Evolutionary conservation across 2,797 vertebrate species (phyloP), one percentile per base, ranked within the genome.

Genomic region (Platyrinchus mystaceus): DNA sequence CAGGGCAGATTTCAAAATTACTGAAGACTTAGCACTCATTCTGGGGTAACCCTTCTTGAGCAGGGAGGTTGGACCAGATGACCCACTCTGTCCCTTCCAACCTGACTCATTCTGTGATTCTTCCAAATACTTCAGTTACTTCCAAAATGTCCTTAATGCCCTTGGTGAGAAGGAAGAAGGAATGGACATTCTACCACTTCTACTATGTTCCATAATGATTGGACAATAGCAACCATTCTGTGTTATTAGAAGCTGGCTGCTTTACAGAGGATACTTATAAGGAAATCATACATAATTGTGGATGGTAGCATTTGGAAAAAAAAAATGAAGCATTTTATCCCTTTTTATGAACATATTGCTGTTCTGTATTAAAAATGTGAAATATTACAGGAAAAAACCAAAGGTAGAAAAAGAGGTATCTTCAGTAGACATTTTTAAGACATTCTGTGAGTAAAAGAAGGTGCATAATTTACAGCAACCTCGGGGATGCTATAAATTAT

Each of bases 401-500:
- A 26, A 73, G 73, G 80, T 76, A 41, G 62, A 66, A 94, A 56
- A 88, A 46, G 32, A 39, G 7, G 8, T 44, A 39, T 87, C 34
- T 92, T 82, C 74, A 76, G 37, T 1, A 93, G 84, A 84, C 46
- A 64, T 77, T 87, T 89, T 47, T 76, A 93, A 94, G 64, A 89
- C 49, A 69, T 67, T 64, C 50, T 74, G 52, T 59, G 74, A 92
- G 92, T 89, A 93, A 95, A 94, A 91, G 62, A 94, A 82, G 67
- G 69, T 60, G 68, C 70, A 93, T 92, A 94, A 96, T 94, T 89
- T 84, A 79, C 78, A 87, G 37, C 34, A 70, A 86, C 94, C 67
- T 70, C 59, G 36, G 93, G 92, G 74, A 87, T 73, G 81, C 68
- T 92, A 87, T 94, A 94, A 89, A 91, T 95, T 83, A 89, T 94